These are phyloP conservation scores for Heliconius himera DNA, from an alignment of 1,140 invertebrate genomes.

Conservation along the genomic window DNA sequence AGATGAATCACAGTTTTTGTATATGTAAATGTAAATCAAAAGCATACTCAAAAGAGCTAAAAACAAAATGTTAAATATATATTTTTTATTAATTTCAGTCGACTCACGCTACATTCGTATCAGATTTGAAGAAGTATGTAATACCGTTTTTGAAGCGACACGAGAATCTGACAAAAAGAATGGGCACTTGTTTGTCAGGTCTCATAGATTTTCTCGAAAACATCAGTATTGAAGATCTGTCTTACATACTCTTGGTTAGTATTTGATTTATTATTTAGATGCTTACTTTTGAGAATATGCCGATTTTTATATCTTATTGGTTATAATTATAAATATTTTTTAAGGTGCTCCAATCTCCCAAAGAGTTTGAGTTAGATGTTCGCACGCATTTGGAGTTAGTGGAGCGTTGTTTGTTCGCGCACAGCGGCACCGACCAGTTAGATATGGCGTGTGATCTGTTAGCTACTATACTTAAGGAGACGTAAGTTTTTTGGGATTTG, in stretches of 20 bases:
- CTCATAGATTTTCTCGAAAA: constrained; percentile 63
- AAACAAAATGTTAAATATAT: not conserved
- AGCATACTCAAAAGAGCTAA: too few species aligned
- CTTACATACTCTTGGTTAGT: constrained; percentile 60
- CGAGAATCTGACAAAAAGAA: constrained; percentile 44
- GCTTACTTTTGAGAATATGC: too few species aligned
- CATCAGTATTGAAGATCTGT: constrained; percentile 63
- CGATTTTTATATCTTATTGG: too few species aligned
- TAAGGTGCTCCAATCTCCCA: constrained; percentile 64
- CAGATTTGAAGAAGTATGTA: constrained; percentile 64
- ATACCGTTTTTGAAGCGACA: constrained; percentile 66
- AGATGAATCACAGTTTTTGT: too few species aligned
- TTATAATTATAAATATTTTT: not conserved
- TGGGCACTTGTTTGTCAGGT: constrained; percentile 44
- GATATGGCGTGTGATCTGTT: constrained; percentile 67
- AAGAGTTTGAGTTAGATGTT: constrained; percentile 62
- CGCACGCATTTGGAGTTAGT: constrained; percentile 61
- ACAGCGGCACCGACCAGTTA: constrained; percentile 65
- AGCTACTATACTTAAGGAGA: constrained; percentile 62
- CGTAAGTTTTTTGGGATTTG: constrained; percentile 42
- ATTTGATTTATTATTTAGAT: not conserved
- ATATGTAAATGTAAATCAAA: too few species aligned
- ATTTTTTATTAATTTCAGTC: constrained; percentile 50
- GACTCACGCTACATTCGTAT: constrained; percentile 57
- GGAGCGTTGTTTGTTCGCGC: constrained; percentile 64